Conservation (phyloP, 2,888 invertebrate species). For the Choristoneura rosaceana region DNA sequence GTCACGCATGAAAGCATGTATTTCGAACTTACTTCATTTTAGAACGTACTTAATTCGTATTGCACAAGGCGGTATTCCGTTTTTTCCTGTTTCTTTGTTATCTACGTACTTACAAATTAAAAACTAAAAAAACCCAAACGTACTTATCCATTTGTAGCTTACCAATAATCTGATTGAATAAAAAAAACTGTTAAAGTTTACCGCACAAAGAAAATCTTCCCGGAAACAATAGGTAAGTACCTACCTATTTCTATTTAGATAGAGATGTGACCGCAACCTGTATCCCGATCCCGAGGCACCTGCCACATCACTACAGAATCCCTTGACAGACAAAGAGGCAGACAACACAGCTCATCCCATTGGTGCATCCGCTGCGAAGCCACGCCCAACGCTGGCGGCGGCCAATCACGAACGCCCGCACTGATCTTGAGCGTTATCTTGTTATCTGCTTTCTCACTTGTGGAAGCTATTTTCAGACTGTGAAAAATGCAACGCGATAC, state of each 20-base stretch:
- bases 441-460: conserved; percentile 83
- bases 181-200: not conserved
- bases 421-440: conserved; percentile 86
- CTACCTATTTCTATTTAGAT: conserved; percentile 1
- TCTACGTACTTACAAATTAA: not conserved
- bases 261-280: conserved; percentile 3
- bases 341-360: conserved; percentile 84
- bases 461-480: conserved; percentile 72
- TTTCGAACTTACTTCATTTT: not conserved
- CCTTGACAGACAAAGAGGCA: conserved; percentile 85
- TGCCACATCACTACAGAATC: conserved; percentile 65
- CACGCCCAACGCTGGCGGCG: conserved; percentile 73
- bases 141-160: not conserved
- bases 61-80: no score
- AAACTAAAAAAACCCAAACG: not conserved
- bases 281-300: conserved; percentile 44
- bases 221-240: not conserved
- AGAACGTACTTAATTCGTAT: no score
- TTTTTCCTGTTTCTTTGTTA: not conserved
- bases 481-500: conserved; percentile 45
- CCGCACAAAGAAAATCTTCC: not conserved
- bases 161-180: not conserved
- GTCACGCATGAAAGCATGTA: not conserved
- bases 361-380: conserved; percentile 85
- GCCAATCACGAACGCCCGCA: conserved; percentile 76